Conservation (phyloP, 2,888 invertebrate genomes). For the Cheilosia urbana region DNA sequence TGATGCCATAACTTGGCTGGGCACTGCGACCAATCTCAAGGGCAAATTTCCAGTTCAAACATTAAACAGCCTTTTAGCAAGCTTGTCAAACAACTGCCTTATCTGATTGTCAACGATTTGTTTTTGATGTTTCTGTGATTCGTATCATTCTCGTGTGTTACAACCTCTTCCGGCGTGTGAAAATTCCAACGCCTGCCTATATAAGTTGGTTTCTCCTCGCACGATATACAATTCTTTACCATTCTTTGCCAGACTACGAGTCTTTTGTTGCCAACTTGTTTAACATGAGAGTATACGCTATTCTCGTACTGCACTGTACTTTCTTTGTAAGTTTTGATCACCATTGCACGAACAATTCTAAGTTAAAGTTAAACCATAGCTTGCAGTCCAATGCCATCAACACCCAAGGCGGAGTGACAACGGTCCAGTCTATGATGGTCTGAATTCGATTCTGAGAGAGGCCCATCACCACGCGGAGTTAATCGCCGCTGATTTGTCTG, state of each 20-base stretch:
- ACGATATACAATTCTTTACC: slow-evolving; percentile 11
- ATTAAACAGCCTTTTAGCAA: slow-evolving; percentile 18
- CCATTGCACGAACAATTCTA: neutral
- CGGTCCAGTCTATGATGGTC: slow-evolving; percentile 62
- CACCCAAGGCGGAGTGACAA: slow-evolving; percentile 17
- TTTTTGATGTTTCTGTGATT: slow-evolving; percentile 11
- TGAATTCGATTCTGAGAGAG: slow-evolving; percentile 43
- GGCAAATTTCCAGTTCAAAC: neutral
- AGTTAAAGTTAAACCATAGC: slow-evolving; percentile 7
- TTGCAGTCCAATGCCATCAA: slow-evolving; percentile 32
- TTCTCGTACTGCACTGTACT: slow-evolving; percentile 29
- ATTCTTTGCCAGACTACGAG: neutral
- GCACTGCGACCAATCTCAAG: neutral
- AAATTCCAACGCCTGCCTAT: slow-evolving; percentile 10
- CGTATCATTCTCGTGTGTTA: neutral
- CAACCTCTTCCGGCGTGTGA: neutral
- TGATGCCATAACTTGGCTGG: too few species aligned
- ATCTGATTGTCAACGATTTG: slow-evolving; percentile 25
- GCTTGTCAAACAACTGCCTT: slow-evolving; percentile 1
- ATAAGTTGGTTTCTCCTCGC: neutral
- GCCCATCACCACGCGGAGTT: slow-evolving; percentile 36
- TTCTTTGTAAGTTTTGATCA: slow-evolving; percentile 46
- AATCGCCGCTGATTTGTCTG: slow-evolving; percentile 37
- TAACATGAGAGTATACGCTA: slow-evolving; percentile 43
- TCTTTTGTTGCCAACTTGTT: neutral